phyloP scores from a whole-genome alignment of 2,797 vertebrate species.

The Chloroceryle inda region DNA sequence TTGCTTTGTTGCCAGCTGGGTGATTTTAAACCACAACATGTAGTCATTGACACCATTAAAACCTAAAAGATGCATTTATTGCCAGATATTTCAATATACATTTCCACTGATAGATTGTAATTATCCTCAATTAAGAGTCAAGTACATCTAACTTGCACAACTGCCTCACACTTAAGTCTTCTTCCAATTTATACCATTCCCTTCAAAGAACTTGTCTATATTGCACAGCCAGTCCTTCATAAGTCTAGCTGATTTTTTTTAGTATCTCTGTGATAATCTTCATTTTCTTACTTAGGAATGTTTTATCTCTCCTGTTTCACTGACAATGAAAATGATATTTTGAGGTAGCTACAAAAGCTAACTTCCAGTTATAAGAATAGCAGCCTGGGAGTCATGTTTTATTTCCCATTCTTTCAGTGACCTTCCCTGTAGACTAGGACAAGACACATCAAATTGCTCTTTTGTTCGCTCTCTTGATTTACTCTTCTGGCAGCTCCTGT shows the following conservation, averaged over 20 bases:
- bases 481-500: not conserved
- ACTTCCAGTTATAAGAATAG: not conserved
- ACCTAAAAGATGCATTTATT: not conserved
- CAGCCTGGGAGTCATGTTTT: not conserved
- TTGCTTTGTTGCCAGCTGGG: not conserved
- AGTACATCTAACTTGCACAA: not conserved
- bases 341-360: not conserved
- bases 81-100: not conserved
- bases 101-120: not conserved
- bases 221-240: not conserved
- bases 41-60: not conserved
- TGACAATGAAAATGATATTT: not conserved
- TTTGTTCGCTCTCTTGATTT: slow-evolving; percentile 5
- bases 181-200: not conserved
- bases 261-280: not conserved
- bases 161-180: not conserved
- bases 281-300: not conserved
- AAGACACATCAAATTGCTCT: slow-evolving; percentile 8
- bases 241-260: not conserved
- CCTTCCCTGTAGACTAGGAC: not conserved
- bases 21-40: not conserved
- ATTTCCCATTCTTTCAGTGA: not conserved
- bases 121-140: not conserved
- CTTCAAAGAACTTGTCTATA: not conserved
- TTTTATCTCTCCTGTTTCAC: not conserved